Conservation (phyloP, 2,797 vertebrate genomes). For the Chrosomus eos region DNA sequence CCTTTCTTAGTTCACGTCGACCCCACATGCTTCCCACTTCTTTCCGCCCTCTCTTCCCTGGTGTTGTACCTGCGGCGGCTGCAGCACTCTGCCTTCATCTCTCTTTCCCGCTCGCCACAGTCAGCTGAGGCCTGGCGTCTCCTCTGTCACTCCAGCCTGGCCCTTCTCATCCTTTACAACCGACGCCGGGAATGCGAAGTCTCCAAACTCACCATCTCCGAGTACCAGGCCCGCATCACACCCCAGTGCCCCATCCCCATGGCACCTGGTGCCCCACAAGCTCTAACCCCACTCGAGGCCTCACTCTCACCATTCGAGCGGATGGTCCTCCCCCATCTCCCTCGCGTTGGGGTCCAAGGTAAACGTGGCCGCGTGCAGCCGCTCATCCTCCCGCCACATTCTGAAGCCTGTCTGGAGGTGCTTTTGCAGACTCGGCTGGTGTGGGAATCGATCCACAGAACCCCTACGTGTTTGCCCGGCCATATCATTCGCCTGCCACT, state of each 20-base stretch:
- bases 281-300: constrained; percentile 80
- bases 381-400: constrained; percentile 82
- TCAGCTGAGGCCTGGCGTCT: constrained; percentile 83
- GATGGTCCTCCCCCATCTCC: constrained; percentile 79
- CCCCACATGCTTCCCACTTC: constrained; percentile 82
- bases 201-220: constrained; percentile 79
- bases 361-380: constrained; percentile 82
- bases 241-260: constrained; percentile 74
- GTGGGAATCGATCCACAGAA: constrained; percentile 81
- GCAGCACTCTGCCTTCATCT: constrained; percentile 81
- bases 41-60: constrained; percentile 80
- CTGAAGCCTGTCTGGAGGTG: constrained; percentile 81
- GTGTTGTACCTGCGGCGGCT: constrained; percentile 81
- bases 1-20: constrained; percentile 69
- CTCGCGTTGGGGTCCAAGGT: constrained; percentile 80
- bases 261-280: constrained; percentile 68
- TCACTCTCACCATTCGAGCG: constrained; percentile 83
- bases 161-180: constrained; percentile 83
- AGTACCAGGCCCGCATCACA: constrained; percentile 75
- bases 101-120: constrained; percentile 78
- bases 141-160: constrained; percentile 82
- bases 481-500: constrained; percentile 82
- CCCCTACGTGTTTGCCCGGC: constrained; percentile 79
- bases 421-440: constrained; percentile 79
- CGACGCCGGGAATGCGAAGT: constrained; percentile 82